Conservation (phyloP, 2,113 vertebrate genomes). For the Antechinus flavipes region DNA sequence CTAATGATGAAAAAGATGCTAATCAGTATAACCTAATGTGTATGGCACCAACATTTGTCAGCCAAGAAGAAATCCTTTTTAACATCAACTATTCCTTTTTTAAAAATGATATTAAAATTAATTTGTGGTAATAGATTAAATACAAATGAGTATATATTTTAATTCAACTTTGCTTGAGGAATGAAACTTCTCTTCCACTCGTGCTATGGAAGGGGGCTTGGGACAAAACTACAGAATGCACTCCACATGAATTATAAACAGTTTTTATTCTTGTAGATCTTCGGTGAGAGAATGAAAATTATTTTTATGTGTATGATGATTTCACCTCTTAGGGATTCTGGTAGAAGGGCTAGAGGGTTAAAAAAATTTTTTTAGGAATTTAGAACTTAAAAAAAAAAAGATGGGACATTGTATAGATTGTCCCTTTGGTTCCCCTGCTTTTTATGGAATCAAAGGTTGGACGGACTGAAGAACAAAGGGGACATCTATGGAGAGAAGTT, state of each 20-base stretch:
- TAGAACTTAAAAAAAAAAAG: constrained; percentile 10
- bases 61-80: constrained; percentile 27
- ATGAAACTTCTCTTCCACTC: neutral
- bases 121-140: constrained; percentile 34
- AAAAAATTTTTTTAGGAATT: neutral
- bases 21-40: constrained; percentile 1
- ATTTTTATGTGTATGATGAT: neutral
- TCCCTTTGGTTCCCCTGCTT: constrained; percentile 31
- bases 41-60: constrained; percentile 23
- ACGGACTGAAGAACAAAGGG: constrained; percentile 1
- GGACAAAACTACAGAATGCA: neutral
- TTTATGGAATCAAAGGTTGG: neutral
- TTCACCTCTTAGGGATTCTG: neutral
- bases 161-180: neutral
- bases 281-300: neutral
- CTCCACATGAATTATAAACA: neutral
- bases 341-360: neutral
- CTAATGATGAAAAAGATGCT: constrained; percentile 43
- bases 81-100: constrained; percentile 1
- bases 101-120: constrained; percentile 51
- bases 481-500: constrained; percentile 5
- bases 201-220: neutral
- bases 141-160: constrained; percentile 28
- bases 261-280: neutral
- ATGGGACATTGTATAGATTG: constrained; percentile 16